These are phyloP conservation scores for Craniophora ligustri DNA, from an alignment of 2,888 invertebrate species.

Conservation along the genomic window DNA sequence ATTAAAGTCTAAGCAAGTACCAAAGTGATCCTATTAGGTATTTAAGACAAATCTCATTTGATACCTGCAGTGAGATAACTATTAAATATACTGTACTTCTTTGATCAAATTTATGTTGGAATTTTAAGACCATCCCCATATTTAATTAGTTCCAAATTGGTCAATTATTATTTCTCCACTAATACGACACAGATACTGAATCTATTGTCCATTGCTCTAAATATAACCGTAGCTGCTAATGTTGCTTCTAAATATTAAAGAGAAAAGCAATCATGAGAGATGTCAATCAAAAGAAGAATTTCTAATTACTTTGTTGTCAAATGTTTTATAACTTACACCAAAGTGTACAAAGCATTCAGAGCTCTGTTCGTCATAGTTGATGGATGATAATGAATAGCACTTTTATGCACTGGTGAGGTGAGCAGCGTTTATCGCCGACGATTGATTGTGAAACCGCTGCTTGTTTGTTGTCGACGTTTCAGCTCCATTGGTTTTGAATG, in stretches of 20 bases:
- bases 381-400: constrained; percentile 77
- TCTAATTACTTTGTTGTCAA: constrained; percentile 19
- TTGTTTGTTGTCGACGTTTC: constrained; percentile 53
- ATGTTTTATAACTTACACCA: constrained; percentile 50
- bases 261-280: constrained; percentile 6
- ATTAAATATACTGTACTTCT: too few species aligned
- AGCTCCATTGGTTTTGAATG: constrained; percentile 56
- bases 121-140: too few species aligned
- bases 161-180: too few species aligned
- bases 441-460: constrained; percentile 58
- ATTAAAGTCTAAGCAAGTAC: too few species aligned
- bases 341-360: constrained; percentile 56
- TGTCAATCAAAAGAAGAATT: too few species aligned
- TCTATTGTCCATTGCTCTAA: too few species aligned
- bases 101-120: too few species aligned
- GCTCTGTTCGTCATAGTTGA: constrained; percentile 72
- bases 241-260: neutral
- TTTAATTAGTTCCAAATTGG: too few species aligned
- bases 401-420: constrained; percentile 68
- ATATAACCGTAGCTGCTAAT: neutral
- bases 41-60: too few species aligned
- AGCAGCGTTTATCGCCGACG: constrained; percentile 56
- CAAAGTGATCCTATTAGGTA: too few species aligned
- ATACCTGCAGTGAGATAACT: too few species aligned
- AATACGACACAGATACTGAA: neutral